phyloP scores from a whole-genome alignment of 1,140 invertebrate species.

The Ectropis grisescens region DNA sequence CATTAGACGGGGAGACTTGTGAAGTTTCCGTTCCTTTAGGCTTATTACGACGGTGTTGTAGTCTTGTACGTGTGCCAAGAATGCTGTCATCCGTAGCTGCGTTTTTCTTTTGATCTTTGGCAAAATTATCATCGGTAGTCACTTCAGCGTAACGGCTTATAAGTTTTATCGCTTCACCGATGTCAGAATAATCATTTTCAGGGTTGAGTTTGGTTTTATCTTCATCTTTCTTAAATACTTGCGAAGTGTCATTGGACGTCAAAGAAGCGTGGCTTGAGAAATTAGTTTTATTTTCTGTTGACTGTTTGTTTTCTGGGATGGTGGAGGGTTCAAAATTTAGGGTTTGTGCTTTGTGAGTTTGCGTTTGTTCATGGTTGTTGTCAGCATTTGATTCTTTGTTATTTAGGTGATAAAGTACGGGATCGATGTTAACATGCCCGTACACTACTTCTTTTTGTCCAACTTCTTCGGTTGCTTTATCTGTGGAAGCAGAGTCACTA shows the following conservation, averaged over 20 bases:
- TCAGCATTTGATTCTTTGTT: slow-evolving; percentile 12
- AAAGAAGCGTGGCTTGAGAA: slow-evolving; percentile 2
- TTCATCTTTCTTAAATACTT: slow-evolving; percentile 25
- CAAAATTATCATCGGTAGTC: slow-evolving; percentile 55
- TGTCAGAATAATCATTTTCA: slow-evolving; percentile 61
- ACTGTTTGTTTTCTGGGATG: slow-evolving; percentile 4
- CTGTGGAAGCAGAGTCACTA: slow-evolving; percentile 22
- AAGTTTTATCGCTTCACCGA: slow-evolving; percentile 61
- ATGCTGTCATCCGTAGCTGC: slow-evolving; percentile 37
- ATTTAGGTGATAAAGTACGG: slow-evolving; percentile 26
- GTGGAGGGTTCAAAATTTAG: too few species aligned
- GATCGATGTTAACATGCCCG: slow-evolving; percentile 57
- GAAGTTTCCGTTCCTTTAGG: slow-evolving; percentile 26
- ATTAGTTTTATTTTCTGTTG: slow-evolving; percentile 9
- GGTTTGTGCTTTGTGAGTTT: slow-evolving; percentile 14
- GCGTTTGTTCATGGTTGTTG: slow-evolving; percentile 8
- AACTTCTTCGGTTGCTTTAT: slow-evolving; percentile 29
- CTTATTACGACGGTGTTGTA: slow-evolving; percentile 49
- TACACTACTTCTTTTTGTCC: slow-evolving; percentile 59
- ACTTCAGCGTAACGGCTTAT: slow-evolving; percentile 63
- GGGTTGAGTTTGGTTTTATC: slow-evolving; percentile 49
- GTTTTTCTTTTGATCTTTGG: slow-evolving; percentile 42
- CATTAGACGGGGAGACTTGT: slow-evolving; percentile 1
- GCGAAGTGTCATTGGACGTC: slow-evolving; percentile 10
- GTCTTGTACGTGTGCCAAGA: slow-evolving; percentile 53